Percentiles rank a stretch among this genome's conserved stretches.
These are phyloP conservation scores for Platysternon megacephalum DNA, from an alignment of 2,113 vertebrate species.

Conservation along the genomic window DNA sequence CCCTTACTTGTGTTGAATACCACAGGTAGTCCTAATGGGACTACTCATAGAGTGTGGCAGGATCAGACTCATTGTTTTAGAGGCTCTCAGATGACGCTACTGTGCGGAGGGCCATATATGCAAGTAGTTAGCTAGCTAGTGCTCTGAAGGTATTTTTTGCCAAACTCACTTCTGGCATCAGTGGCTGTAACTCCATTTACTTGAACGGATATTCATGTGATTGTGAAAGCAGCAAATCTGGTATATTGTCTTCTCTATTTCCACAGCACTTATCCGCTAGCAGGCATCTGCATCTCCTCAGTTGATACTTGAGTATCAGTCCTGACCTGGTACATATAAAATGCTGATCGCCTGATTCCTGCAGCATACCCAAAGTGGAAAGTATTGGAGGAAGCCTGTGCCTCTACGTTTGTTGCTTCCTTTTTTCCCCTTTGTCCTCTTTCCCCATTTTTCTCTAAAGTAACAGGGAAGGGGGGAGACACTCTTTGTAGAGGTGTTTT, in stretches of 20 bases:
- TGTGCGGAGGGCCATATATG: neutral
- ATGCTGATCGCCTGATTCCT: neutral
- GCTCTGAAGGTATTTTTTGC: neutral
- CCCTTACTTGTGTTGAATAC: neutral
- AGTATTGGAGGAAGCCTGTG: neutral
- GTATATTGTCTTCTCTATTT: neutral
- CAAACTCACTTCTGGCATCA: conserved; percentile 3
- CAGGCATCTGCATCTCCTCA: neutral
- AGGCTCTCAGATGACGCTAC: neutral
- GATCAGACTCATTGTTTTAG: neutral
- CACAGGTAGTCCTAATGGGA: neutral
- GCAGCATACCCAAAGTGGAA: neutral
- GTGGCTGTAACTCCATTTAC: neutral
- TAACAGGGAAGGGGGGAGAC: neutral
- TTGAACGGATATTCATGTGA: neutral
- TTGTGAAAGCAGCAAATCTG: neutral
- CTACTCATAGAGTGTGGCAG: neutral
- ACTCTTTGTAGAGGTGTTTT: neutral
- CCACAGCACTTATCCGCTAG: neutral
- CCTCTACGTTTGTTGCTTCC: neutral
- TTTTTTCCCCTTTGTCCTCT: neutral
- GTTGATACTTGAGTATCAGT: neutral
- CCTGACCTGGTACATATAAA: neutral
- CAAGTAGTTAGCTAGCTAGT: neutral
- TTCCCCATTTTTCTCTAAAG: neutral